Evolutionary conservation across 2,888 invertebrate genomes (phyloP).

Genomic region (Troides oblongomaculatus): DNA sequence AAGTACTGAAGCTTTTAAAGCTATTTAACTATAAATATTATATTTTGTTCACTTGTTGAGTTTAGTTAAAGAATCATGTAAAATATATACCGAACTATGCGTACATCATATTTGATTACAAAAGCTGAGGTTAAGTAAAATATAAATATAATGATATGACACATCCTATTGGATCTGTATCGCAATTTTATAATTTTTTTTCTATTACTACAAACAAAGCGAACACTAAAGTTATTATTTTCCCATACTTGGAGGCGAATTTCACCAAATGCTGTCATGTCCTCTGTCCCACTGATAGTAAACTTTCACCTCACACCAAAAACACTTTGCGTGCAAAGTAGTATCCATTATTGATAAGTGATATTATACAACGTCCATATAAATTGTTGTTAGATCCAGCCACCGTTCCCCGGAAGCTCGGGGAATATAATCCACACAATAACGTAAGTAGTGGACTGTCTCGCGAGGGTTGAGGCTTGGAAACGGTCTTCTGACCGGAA

Average conservation of each 20-base stretch:
- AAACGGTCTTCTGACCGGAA: slow-evolving; percentile 21
- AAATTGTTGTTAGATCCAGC: slow-evolving; percentile 29
- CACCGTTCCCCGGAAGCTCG: slow-evolving; percentile 23
- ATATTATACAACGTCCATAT: slow-evolving; percentile 28
- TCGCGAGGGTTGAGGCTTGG: slow-evolving; percentile 24
- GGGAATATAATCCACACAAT: slow-evolving; percentile 26
- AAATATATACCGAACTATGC: no score
- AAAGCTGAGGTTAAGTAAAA: no score
- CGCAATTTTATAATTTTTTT: no score
- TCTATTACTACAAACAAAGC: no score
- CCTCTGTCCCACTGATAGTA: not conserved
- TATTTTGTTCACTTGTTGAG: no score
- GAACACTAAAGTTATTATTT: no score
- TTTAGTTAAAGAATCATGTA: no score
- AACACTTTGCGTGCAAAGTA: slow-evolving; percentile 14
- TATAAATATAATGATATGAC: not conserved
- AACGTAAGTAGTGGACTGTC: slow-evolving; percentile 24
- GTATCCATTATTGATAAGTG: slow-evolving; percentile 27
- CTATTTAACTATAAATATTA: no score
- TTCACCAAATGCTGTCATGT: no score
- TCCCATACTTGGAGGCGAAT: no score
- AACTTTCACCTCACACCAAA: slow-evolving; percentile 8
- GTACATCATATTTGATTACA: no score
- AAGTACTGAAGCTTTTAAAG: no score
- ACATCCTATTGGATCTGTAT: slow-evolving; percentile 31